These are phyloP conservation scores for Dryomyza anilis DNA, from an alignment of 2,888 invertebrate species.

Conservation along the genomic window DNA sequence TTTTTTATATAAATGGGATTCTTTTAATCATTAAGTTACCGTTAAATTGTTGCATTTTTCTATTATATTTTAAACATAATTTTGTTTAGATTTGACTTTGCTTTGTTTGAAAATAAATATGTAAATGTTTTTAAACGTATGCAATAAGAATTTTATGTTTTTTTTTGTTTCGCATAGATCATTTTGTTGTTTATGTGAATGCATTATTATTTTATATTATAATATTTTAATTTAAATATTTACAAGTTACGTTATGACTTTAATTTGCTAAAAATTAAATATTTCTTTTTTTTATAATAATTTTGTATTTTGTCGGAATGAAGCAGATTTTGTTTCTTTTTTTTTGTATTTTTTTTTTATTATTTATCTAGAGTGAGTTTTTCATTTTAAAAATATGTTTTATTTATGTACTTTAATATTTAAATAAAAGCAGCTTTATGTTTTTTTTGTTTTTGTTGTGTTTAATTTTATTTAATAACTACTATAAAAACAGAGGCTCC, in stretches of 20 bases:
- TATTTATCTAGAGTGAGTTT: slow-evolving; percentile 32
- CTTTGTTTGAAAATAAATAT: not conserved
- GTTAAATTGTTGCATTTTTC: slow-evolving; percentile 4
- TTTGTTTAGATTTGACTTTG: not conserved
- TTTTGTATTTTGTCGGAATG: slow-evolving; percentile 8
- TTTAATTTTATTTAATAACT: slow-evolving; percentile 4
- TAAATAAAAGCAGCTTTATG: slow-evolving; percentile 12
- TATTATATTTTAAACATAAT: not conserved
- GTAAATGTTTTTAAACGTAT: not conserved
- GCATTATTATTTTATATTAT: not conserved
- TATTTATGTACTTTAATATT: slow-evolving; percentile 7
- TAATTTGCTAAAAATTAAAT: not conserved
- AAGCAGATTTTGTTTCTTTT: slow-evolving; percentile 30
- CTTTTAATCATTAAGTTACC: not conserved
- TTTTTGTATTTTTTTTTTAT: too few species aligned
- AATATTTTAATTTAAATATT: slow-evolving; percentile 17
- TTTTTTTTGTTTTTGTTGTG: too few species aligned
- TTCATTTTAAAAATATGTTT: slow-evolving; percentile 30
- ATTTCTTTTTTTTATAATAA: not conserved
- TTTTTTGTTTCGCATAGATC: too few species aligned
- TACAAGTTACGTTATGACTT: slow-evolving; percentile 1
- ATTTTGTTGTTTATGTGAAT: not conserved
- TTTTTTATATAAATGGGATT: not conserved
- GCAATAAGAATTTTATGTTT: not conserved
- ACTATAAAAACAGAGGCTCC: not conserved